These are phyloP conservation scores for Blera fallax DNA, from an alignment of 2,888 invertebrate species.

Conservation along the genomic window DNA sequence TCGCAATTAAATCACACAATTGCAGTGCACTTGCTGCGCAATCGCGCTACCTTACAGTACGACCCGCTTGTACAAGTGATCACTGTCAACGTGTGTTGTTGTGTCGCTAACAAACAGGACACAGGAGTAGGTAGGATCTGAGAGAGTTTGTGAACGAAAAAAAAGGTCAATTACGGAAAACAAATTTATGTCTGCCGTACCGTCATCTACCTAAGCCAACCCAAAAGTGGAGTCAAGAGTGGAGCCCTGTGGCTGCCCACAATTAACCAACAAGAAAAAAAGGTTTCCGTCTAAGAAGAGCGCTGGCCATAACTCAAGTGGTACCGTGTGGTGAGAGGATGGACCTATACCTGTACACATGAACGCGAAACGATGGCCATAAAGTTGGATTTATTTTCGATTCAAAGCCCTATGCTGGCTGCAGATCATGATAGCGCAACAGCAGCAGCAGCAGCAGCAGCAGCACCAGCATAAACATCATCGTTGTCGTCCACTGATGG, in stretches of 20 bases:
- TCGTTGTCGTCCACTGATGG: conserved; percentile 27
- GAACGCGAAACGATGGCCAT: conserved; percentile 18
- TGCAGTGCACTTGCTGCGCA: conserved; percentile 66
- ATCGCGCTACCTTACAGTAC: conserved; percentile 55
- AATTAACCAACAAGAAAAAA: conserved; percentile 5
- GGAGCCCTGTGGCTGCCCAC: conserved; percentile 37
- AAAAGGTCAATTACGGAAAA: conserved; percentile 72
- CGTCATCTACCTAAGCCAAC: conserved; percentile 36
- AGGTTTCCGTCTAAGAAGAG: conserved; percentile 14
- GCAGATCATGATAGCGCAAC: conserved; percentile 55
- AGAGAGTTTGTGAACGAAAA: neutral
- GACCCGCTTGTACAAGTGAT: conserved; percentile 64
- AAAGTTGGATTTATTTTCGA: conserved; percentile 66
- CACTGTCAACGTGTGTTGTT: conserved; percentile 66
- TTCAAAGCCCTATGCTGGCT: conserved; percentile 40
- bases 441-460: conserved; percentile 39
- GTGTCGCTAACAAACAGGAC: conserved; percentile 62
- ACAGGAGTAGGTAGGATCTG: conserved; percentile 40
- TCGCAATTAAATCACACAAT: conserved; percentile 67
- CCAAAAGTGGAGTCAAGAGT: conserved; percentile 8
- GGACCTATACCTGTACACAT: neutral
- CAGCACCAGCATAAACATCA: conserved; percentile 52
- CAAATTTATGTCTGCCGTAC: conserved; percentile 67
- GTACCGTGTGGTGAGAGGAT: conserved; percentile 30
- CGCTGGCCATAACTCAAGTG: conserved; percentile 63